Evolutionary conservation across 2,797 vertebrate species (phyloP), one percentile per base, ranked within the genome.

Genomic region (Eulemur albifrons): DNA sequence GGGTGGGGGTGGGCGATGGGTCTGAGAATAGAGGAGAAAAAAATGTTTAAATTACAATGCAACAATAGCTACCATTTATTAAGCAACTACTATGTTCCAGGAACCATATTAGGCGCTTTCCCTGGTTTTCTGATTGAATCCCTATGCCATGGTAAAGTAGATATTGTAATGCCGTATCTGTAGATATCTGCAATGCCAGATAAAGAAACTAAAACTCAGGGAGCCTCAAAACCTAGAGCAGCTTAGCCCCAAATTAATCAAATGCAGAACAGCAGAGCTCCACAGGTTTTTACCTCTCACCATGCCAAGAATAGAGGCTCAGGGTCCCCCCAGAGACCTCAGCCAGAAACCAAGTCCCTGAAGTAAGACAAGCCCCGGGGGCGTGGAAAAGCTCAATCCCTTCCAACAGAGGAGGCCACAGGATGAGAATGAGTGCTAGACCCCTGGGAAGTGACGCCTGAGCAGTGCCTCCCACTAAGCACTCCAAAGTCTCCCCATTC

Each of bases 1-100:
- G 21, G 23, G n/a, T 5, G n/a, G 18, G 30, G 3, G 4, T 43
- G 10, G 3, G 10, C 0, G 0, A 7, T 63, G 2, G 4, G 17
- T 84, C 76, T 86, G 57, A 86, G 25, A 70, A 67, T 5, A 65
- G 61, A 87, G 8, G 54, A n/a, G 38, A 86, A 87, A 92, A 79
- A 79, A 54, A 54, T 9, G 23, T 79, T 27, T 38, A 38, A 79
- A 35, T 79, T 63, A 70, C 15, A 91, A 48, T 4, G 4, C 32
- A 48, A 81, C 4, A 48, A 48, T 14, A 61, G 32, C 81, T 84
- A 61, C 20, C 17, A 35, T 38, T 93, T 89, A 89, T 7, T 65
- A 15, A 69, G 35, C 40, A 76, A 52, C 43, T 81, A 77, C 72
- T 87, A 4, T 38, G 25, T 80, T 43, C 52, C 38, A 50, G 75